Conservation (phyloP, 2,797 vertebrate genomes). For the Buphagus erythrorhynchus region DNA sequence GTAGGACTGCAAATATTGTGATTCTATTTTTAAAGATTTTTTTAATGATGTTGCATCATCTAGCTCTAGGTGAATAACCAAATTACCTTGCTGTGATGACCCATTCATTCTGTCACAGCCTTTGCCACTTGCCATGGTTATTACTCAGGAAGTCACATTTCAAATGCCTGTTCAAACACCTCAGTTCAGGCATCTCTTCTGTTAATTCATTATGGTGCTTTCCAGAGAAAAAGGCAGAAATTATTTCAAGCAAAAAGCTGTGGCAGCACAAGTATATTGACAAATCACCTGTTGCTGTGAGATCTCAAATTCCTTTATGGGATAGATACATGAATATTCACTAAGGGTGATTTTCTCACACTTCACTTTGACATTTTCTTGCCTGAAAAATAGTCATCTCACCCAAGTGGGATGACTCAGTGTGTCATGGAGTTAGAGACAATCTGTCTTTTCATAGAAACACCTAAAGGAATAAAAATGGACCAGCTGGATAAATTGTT, state of each 20-base stretch:
- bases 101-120: not conserved
- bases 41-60: not conserved
- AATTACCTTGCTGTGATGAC: not conserved
- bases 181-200: not conserved
- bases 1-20: not conserved
- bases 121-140: not conserved
- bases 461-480: not conserved
- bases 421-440: not conserved
- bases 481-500: not conserved
- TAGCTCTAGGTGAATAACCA: not conserved
- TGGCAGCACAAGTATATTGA: not conserved
- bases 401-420: not conserved
- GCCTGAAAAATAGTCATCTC: not conserved
- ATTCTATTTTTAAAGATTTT: not conserved
- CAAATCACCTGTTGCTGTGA: not conserved
- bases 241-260: not conserved
- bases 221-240: not conserved
- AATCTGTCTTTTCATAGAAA: constrained; percentile 10
- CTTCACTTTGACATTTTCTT: constrained; percentile 6
- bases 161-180: not conserved
- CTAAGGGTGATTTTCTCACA: not conserved
- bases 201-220: not conserved
- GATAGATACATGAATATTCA: not conserved
- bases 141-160: not conserved
- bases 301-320: not conserved